A percentile compares a stretch with the other conserved stretches of the same genome.
phyloP scores from a whole-genome alignment of 2,113 vertebrate species.

The Rhombomys opimus region DNA sequence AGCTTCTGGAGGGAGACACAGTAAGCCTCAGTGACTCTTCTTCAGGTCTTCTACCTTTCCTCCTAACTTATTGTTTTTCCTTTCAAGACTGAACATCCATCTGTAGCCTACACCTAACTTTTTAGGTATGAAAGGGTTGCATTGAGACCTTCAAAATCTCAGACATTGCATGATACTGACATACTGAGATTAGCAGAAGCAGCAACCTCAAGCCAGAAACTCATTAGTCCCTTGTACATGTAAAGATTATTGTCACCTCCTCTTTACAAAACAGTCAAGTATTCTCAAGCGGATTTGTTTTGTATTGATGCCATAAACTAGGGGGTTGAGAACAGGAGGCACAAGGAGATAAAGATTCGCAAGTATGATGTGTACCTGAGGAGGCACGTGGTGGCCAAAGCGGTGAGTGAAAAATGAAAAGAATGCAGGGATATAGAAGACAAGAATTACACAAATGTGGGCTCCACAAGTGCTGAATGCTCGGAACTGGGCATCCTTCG shows the following conservation, averaged over 20 bases:
- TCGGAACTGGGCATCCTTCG: conserved; percentile 69
- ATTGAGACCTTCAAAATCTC: conserved; percentile 43
- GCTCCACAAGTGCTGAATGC: conserved; percentile 79
- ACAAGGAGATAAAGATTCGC: conserved; percentile 81
- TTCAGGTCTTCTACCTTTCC: neutral
- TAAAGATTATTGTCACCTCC: neutral
- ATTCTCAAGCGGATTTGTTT: conserved; percentile 69
- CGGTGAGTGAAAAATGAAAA: conserved; percentile 79
- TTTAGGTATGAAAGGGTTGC: neutral
- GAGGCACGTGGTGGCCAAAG: conserved; percentile 75
- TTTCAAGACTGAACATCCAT: neutral
- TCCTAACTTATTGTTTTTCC: neutral
- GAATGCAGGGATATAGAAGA: conserved; percentile 77
- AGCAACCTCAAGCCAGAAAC: neutral
- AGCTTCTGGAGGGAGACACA: neutral
- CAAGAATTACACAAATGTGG: conserved; percentile 75
- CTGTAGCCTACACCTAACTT: neutral
- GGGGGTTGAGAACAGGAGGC: conserved; percentile 78
- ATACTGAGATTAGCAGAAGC: neutral
- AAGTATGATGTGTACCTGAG: conserved; percentile 68
- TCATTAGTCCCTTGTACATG: neutral
- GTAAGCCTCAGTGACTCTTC: neutral
- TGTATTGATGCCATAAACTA: conserved; percentile 79
- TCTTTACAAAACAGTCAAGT: conserved; percentile 5
- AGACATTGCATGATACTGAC: neutral